A percentile compares a stretch with the other conserved stretches of the same genome.
Conservation (phyloP, 2,797 vertebrate genomes). For the Ctenochaetus hawaiiensis region DNA sequence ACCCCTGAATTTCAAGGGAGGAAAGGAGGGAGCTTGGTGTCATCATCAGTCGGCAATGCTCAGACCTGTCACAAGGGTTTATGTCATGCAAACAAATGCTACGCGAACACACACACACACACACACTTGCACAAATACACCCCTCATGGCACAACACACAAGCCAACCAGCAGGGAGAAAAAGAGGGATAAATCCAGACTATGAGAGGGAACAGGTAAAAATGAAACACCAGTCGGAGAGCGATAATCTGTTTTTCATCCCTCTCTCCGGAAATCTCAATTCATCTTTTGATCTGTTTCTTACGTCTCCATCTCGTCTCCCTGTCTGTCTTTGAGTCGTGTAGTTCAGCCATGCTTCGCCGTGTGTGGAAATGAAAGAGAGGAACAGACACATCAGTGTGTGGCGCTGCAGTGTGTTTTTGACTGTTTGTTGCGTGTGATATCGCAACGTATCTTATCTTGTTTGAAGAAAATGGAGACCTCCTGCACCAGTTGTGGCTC, state of each 20-base stretch:
- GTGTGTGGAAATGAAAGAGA: slow-evolving; percentile 7
- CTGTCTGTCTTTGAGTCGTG: slow-evolving; percentile 1
- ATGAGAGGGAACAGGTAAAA: slow-evolving; percentile 35
- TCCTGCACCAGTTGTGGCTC: not conserved
- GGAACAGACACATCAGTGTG: slow-evolving; percentile 5
- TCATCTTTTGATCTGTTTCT: slow-evolving; percentile 44
- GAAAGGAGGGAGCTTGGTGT: not conserved
- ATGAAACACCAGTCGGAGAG: slow-evolving; percentile 36
- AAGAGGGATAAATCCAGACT: not conserved
- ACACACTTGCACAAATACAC: not conserved
- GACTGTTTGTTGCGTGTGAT: slow-evolving; percentile 21
- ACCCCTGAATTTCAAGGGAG: not conserved
- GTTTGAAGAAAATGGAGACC: slow-evolving; percentile 21
- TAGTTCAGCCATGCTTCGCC: not conserved
- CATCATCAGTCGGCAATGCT: slow-evolving; percentile 19
- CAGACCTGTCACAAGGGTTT: slow-evolving; percentile 43
- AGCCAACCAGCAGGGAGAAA: not conserved
- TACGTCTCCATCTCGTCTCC: slow-evolving; percentile 4
- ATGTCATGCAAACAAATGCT: slow-evolving; percentile 48
- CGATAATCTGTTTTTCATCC: slow-evolving; percentile 40
- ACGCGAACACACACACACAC: slow-evolving; percentile 10
- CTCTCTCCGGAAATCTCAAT: slow-evolving; percentile 50
- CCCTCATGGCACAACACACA: slow-evolving; percentile 11
- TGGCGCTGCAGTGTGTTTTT: slow-evolving; percentile 1
- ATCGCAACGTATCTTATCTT: slow-evolving; percentile 4